Conservation (phyloP, 2,797 vertebrate genomes). For the Myotis vivesi region DNA sequence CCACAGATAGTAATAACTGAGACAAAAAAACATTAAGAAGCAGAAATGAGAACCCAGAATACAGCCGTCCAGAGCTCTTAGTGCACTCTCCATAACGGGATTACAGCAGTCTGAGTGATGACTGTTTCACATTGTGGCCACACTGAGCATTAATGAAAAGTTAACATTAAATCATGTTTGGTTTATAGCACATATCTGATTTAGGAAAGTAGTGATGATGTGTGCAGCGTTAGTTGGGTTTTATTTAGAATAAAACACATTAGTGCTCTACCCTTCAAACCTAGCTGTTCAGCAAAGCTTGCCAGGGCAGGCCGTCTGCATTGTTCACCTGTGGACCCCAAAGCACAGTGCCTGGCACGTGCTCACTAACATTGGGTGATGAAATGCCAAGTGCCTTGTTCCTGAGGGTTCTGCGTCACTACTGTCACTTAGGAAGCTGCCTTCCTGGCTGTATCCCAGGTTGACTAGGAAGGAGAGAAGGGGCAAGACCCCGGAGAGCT, state of each 20-base stretch:
- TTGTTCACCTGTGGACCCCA: neutral
- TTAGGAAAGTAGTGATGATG: neutral
- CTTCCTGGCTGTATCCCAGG: neutral
- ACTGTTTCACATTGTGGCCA: neutral
- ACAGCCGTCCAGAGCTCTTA: neutral
- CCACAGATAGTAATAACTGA: neutral
- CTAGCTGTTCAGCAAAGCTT: neutral
- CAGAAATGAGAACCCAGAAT: neutral
- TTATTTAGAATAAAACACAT: neutral
- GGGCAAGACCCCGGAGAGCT: too few relatives aligned
- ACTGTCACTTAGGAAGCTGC: neutral
- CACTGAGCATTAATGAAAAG: neutral
- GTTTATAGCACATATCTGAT: neutral
- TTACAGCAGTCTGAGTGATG: fast-evolving
- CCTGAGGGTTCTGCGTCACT: neutral
- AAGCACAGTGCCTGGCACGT: neutral
- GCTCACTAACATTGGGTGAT: neutral
- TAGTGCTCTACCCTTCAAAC: neutral
- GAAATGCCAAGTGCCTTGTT: neutral
- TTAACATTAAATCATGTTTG: neutral
- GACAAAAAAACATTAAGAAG: neutral
- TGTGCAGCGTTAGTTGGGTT: neutral
- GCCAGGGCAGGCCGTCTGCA: too few relatives aligned
- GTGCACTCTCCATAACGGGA: fast-evolving
- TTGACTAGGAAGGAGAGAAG: neutral